These are phyloP conservation scores for Leptoclinus maculatus DNA, from an alignment of 2,797 vertebrate species.

Conservation along the genomic window DNA sequence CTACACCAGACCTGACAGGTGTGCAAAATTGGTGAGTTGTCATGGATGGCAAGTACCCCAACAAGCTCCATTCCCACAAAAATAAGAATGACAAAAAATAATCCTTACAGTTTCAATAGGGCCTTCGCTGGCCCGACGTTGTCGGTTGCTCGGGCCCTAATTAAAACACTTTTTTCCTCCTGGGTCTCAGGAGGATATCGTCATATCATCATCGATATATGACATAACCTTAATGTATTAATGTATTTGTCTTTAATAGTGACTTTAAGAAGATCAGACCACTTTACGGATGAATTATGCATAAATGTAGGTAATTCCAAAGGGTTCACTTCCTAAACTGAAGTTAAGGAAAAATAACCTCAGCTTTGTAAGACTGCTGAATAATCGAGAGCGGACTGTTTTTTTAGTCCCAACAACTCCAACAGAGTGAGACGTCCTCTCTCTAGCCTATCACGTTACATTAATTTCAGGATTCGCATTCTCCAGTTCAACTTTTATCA, in stretches of 20 bases:
- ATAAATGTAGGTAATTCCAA: background rate
- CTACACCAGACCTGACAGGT: no score
- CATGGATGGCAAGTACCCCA: no score
- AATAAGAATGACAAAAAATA: no score
- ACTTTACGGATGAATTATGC: background rate
- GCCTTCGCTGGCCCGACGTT: no score
- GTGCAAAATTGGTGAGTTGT: no score
- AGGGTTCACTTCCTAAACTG: background rate
- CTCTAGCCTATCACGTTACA: background rate
- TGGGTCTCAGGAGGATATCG: no score
- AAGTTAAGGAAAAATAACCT: background rate
- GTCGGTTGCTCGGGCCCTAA: no score
- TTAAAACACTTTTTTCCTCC: no score
- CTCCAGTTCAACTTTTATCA: background rate
- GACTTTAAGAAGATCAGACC: background rate
- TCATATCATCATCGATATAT: no score
- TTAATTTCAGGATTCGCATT: background rate
- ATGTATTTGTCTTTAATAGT: background rate
- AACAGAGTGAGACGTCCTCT: background rate
- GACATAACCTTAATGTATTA: no score
- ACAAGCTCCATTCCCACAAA: no score
- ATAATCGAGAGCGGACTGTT: background rate
- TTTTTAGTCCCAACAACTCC: background rate
- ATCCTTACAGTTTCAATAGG: no score
- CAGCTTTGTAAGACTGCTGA: background rate